Percentiles rank a stretch among this genome's conserved stretches.
Conservation (phyloP, 2,113 vertebrate genomes). For the Stomatorhinus ivindoensis region DNA sequence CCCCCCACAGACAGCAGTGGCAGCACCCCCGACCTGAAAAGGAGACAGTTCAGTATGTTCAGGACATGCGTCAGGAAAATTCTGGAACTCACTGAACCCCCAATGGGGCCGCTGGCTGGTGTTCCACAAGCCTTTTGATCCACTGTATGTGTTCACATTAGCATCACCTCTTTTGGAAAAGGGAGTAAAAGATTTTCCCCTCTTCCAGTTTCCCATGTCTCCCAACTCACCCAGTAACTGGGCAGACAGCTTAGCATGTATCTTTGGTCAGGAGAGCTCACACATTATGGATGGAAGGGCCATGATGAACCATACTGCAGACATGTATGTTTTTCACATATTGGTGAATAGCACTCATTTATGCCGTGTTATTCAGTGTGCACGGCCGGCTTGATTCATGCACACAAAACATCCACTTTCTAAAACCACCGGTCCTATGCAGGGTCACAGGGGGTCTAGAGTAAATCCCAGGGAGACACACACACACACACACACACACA, state of each 20-base stretch:
- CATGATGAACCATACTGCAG: constrained; percentile 28
- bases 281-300: constrained; percentile 10
- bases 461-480: no score
- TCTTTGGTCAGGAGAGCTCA: constrained; percentile 5
- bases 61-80: neutral
- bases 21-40: neutral
- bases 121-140: neutral
- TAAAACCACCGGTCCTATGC: no score
- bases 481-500: no score
- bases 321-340: constrained; percentile 26
- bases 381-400: neutral
- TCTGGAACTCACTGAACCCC: neutral
- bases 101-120: neutral
- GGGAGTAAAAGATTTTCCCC: constrained; percentile 20
- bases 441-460: no score
- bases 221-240: neutral
- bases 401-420: neutral
- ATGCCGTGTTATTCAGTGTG: neutral
- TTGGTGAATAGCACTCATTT: constrained; percentile 19
- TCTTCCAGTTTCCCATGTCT: constrained; percentile 33
- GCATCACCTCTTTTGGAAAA: constrained; percentile 29
- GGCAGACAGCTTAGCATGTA: neutral
- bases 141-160: neutral
- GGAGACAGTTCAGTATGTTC: neutral
- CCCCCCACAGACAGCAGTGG: neutral